These are phyloP conservation scores for Gavia stellata DNA, from an alignment of 2,113 vertebrate species.

Conservation along the genomic window DNA sequence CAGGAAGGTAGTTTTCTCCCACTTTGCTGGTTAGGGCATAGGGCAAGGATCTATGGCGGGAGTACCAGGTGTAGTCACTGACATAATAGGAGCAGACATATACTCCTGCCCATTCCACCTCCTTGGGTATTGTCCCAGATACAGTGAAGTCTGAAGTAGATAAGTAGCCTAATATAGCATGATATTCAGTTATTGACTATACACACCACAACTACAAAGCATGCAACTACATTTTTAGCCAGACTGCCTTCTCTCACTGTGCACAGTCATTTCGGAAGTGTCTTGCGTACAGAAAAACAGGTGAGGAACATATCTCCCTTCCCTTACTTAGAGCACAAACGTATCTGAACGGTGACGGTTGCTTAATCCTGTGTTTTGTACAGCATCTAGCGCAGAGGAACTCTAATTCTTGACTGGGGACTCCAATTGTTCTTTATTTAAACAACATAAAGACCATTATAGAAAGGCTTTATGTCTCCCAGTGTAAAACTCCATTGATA, in stretches of 20 bases:
- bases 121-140: background rate
- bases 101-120: background rate
- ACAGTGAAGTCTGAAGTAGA: background rate
- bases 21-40: background rate
- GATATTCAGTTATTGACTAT: background rate
- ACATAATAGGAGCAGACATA: background rate
- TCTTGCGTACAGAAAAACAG: background rate
- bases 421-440: background rate
- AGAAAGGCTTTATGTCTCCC: background rate
- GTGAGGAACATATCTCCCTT: background rate
- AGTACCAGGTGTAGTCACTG: background rate
- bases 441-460: background rate
- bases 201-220: background rate
- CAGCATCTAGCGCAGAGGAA: background rate
- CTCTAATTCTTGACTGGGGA: background rate
- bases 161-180: background rate
- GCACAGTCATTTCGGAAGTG: background rate
- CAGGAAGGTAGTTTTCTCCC: background rate
- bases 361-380: background rate
- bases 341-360: background rate
- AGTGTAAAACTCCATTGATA: background rate
- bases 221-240: background rate
- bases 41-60: background rate
- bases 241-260: background rate
- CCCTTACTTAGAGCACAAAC: background rate